Evolutionary conservation across 2,888 invertebrate species (phyloP), one percentile per base, ranked within the genome.

Genomic region (Xestia rhomboidea): DNA sequence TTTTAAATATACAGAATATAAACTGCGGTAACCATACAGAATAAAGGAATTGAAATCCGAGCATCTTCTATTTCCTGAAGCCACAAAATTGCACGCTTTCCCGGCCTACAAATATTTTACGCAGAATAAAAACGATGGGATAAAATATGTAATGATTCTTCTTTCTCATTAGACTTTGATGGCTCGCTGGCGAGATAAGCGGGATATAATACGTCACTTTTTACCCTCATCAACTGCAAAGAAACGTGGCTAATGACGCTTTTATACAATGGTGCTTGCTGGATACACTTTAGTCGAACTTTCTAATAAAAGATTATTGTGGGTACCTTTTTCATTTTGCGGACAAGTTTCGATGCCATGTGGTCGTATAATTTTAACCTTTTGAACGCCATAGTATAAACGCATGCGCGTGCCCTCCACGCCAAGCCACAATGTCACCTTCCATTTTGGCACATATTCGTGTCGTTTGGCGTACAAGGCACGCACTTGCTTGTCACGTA

Each of bases 111-210:
- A 51, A 75, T 78, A 76, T 83, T 80, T 57, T 51, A 69, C 68
- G 11, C 24, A 60, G 63, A 49, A 68, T 83, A 68, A 74, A 74
- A 81, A 57, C 70, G 57, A 30, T 63, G 27, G 30, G 11, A 62
- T 41, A 34, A 62, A 60, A 72, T 68, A 63, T 34, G 34, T 67
- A 72, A 76, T 44, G 34, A 21, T 51, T 18, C 68, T 44, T 87
- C 66, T 77, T 77, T 64, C 62, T 82, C 86, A 85, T 85, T 85
- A 85, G 73, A 82, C 76, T 76, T 69, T 82, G 60, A 85, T 68
- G 54, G 30, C 60, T 78, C 54, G 38, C 60, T 13, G 30, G 41
- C 30, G 69, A 79, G 88, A 82, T 77, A 83, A 74, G 66, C 57
- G 63, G 21, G 38, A 38, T 51, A 38, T 73, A 66, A 84, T 77